Evolutionary conservation across 2,888 invertebrate genomes (phyloP).

Genomic region (Philaethria dido): DNA sequence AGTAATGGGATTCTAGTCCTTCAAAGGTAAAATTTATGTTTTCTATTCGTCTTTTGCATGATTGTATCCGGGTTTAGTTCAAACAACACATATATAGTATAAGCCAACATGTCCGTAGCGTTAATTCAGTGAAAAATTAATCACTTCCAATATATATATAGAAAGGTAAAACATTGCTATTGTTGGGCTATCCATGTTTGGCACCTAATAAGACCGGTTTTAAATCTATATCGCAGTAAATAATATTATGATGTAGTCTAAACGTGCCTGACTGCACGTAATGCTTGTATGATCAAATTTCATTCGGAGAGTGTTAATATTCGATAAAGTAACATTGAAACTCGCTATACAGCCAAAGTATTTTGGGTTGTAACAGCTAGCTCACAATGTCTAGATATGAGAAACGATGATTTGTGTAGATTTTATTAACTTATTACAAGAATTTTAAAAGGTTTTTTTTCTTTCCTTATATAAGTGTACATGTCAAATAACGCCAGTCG

Average conservation of each 20-base stretch:
- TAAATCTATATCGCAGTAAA: conserved; percentile 1
- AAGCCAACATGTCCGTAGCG: background rate
- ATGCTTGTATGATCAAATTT: background rate
- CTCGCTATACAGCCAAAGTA: too few species aligned
- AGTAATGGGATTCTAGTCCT: conserved; percentile 5
- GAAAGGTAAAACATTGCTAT: background rate
- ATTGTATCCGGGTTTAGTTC: conserved; percentile 6
- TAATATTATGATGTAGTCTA: background rate
- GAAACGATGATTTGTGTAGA: too few species aligned
- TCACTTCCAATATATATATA: background rate
- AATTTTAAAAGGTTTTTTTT: too few species aligned
- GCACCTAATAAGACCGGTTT: background rate
- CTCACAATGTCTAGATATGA: too few species aligned
- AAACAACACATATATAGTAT: background rate
- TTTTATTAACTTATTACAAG: too few species aligned
- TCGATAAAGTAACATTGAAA: too few species aligned
- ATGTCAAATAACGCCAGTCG: too few species aligned
- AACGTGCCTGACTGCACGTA: conserved; percentile 4
- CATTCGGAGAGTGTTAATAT: background rate
- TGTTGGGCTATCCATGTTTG: background rate
- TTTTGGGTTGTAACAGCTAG: too few species aligned
- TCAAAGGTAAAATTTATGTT: conserved; percentile 6
- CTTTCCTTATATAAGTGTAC: too few species aligned
- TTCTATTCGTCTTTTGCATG: background rate
- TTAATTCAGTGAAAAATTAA: background rate